phyloP scores from a whole-genome alignment of 2,797 vertebrate species.

The Smutsia temminckii region DNA sequence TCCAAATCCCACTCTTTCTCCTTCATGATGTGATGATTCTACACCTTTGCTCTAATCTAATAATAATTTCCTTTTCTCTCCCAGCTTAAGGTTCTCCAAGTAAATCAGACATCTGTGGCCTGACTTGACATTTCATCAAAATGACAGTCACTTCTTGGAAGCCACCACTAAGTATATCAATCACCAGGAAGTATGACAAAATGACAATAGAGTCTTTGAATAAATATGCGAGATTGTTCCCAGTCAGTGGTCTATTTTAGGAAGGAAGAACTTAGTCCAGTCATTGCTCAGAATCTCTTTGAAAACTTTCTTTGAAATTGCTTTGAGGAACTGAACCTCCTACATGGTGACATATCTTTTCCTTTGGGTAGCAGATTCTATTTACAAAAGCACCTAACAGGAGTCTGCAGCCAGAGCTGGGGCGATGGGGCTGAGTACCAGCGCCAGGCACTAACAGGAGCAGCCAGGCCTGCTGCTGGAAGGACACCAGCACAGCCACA shows the following conservation, averaged over 20 bases:
- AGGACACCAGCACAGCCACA: neutral
- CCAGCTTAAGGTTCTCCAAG: slow-evolving; percentile 10
- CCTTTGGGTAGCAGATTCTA: neutral
- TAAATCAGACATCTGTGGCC: slow-evolving; percentile 44
- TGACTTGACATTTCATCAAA: slow-evolving; percentile 38
- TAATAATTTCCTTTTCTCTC: neutral
- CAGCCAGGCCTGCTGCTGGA: neutral
- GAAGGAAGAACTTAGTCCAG: neutral
- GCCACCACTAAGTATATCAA: neutral
- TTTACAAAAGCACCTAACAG: neutral
- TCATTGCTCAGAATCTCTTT: neutral
- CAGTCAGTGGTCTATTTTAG: neutral
- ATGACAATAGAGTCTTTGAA: neutral
- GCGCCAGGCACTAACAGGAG: neutral
- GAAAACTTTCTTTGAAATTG: slow-evolving; percentile 35
- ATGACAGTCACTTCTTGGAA: slow-evolving; percentile 44
- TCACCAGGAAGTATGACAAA: slow-evolving; percentile 30
- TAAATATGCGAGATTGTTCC: neutral
- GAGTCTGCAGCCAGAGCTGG: neutral
- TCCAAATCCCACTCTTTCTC: neutral
- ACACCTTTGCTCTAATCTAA: neutral
- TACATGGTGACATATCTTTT: neutral
- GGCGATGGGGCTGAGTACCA: neutral
- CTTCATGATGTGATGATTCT: neutral
- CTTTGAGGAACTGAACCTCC: neutral